Percentiles rank a stretch among this genome's conserved stretches.
Evolutionary conservation across 2,797 vertebrate genomes (phyloP).

Genomic region (Dendrocincla fuliginosa): DNA sequence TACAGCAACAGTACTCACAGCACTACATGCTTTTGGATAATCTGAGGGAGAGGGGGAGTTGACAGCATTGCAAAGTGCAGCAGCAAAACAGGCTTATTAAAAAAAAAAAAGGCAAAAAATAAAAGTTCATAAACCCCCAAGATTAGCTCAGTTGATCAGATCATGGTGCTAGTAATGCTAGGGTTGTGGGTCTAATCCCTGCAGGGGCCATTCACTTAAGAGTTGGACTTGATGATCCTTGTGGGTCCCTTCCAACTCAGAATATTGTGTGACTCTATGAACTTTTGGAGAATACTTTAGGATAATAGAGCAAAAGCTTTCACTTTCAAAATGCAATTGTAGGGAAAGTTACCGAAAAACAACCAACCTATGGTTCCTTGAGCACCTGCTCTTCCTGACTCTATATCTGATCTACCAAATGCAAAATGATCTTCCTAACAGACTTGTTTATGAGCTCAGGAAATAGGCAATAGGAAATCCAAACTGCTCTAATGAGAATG

Average conservation of each 20-base stretch:
- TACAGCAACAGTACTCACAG: neutral
- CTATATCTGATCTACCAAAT: neutral
- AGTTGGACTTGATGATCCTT: neutral
- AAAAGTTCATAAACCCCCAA: neutral
- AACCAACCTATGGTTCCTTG: accelerated
- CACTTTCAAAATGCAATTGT: neutral
- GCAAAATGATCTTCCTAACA: neutral
- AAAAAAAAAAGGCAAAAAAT: neutral
- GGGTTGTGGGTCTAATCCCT: neutral
- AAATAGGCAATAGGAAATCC: neutral
- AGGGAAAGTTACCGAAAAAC: neutral
- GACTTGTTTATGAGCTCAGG: neutral
- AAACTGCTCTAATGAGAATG: neutral
- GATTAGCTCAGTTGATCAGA: neutral
- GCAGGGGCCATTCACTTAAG: neutral
- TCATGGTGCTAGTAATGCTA: neutral
- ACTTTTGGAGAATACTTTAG: neutral
- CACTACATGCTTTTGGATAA: neutral
- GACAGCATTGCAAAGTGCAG: neutral
- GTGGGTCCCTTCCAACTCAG: neutral
- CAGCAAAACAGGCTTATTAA: neutral
- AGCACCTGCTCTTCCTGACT: neutral
- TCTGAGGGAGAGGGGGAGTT: neutral
- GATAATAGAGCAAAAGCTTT: neutral
- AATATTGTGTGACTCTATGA: neutral